Base-by-base conservation (phyloP, 2,113 vertebrate genomes). In the Tricholaema leucomelas region DNA sequence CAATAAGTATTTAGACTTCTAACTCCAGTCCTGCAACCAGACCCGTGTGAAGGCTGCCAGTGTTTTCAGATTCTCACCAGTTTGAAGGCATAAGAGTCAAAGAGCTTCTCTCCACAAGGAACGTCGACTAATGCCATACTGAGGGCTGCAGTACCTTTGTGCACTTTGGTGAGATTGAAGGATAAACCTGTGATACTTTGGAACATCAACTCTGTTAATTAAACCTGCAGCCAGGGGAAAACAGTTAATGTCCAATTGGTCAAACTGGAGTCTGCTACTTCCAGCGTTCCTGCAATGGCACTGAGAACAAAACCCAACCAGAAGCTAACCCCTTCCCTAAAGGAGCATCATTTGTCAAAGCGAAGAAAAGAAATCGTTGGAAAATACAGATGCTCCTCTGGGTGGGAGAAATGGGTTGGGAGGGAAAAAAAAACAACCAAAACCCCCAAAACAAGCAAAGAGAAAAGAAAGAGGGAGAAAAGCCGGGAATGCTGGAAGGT, bases 101-200 rank as follows among this genome's bases (percentile, higher is more conserved):
- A 8, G 8, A 18, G 44, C 64, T 31, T 56, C 54, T 66, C 70
- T 12, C 25, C 42, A 27, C 50, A 25, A 58, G 19, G 63, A 14
- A 19, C 1, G 42, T 24, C 1, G 10, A 24, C 4, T 18, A 35
- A 65, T 0, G 0, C 18, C 52, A 24, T 3, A 28, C 23, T 72
- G 12, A 17, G 17, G 36, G 42, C 52, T 65, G 31, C 19, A 8
- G 1, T 5, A 8, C 3, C 56, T 44, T 17, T 31, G 15, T 23
- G 54, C 19, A 3, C 31, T 50, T 63, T 27, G 31, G 60, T 6
- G 46, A 84, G 46, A 55, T 16, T 59, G 44, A 69, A 63, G 36
- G 71, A 67, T 14, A 67, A 87, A 55, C 15, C 28, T 6, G 21
- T 16, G 35, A 31, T 28, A 27, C 10, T 35, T 3, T 10, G 23